Evolutionary conservation across 2,888 invertebrate species (phyloP), one percentile per base, ranked within the genome.

Genomic region (Phortica magna): DNA sequence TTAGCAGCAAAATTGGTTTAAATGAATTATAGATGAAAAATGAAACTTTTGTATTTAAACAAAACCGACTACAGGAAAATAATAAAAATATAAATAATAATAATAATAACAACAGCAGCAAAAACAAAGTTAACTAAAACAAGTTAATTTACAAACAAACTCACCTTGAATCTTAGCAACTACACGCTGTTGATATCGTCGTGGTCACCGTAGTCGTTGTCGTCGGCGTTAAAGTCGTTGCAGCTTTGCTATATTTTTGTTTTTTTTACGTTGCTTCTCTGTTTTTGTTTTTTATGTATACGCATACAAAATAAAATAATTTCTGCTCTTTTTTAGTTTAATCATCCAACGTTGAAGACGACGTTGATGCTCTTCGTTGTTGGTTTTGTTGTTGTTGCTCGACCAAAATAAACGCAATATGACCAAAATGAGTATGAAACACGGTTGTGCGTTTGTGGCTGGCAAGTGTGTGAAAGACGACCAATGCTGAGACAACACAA

Each of bases 111-210:
- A 31, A 31, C n/a, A n/a, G n/a, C n/a, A n/a, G n/a, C n/a, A 31
- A 31, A 31, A 31, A 31, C 31, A 31, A 31, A 31, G 31, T 31
- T 31, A 31, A 31, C 31, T 31, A 68, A 79, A 88, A 87, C 84
- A 74, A 75, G 87, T 87, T 86, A 78, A 81, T 81, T 83, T 80
- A 79, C 81, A 84, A 87, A 84, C 82, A 85, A 80, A 88, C 85
- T 85, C 79, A 85, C 85, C 88, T 85, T 85, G 88, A 84, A 86
- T 83, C 80, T 31, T 41, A 3, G 65, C 41, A 10, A 12, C 39
- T 65, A 39, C 14, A 65, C 31, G 39, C 12, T 59, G 59, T 5
- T 59, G 59, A 12, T 12, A 48, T 48, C 48, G 9, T 48, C 48
- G 3, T 48, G 9, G 48, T 48, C 14, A 14, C 14, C 14, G 48